A percentile compares a stretch with the other conserved stretches of the same genome.
phyloP scores from a whole-genome alignment of 2,113 vertebrate species.

The Chionis minor region DNA sequence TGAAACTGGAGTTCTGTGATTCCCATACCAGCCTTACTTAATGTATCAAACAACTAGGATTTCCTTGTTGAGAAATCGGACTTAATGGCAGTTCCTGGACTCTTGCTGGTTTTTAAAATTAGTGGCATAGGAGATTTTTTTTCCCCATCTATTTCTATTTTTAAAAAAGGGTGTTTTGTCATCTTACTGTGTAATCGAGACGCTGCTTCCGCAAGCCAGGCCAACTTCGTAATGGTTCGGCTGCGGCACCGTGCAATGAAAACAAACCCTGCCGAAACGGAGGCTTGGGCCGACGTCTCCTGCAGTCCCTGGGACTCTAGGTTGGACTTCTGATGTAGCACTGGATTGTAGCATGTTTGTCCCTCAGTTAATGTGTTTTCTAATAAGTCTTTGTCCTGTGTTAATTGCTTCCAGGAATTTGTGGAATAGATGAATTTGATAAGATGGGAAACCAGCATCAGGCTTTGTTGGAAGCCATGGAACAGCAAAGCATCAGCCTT shows the following conservation, averaged over 20 bases:
- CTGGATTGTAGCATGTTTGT: neutral
- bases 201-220: neutral
- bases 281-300: neutral
- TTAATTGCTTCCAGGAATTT: slow-evolving; percentile 81
- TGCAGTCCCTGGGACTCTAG: neutral
- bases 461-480: slow-evolving; percentile 96
- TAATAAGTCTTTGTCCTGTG: neutral
- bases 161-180: neutral
- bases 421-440: slow-evolving; percentile 99
- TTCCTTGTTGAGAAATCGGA: neutral
- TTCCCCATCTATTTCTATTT: neutral
- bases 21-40: neutral
- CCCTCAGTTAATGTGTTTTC: neutral
- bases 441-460: slow-evolving; percentile 96
- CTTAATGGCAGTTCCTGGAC: neutral
- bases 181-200: neutral
- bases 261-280: neutral
- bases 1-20: neutral
- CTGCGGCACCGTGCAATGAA: neutral
- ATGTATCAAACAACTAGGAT: neutral
- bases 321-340: neutral
- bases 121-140: neutral
- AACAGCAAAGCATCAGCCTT: slow-evolving; percentile 96
- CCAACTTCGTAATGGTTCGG: neutral
- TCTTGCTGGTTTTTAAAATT: neutral